Conservation (phyloP, 2,888 invertebrate genomes). For the Diloba caeruleocephala region DNA sequence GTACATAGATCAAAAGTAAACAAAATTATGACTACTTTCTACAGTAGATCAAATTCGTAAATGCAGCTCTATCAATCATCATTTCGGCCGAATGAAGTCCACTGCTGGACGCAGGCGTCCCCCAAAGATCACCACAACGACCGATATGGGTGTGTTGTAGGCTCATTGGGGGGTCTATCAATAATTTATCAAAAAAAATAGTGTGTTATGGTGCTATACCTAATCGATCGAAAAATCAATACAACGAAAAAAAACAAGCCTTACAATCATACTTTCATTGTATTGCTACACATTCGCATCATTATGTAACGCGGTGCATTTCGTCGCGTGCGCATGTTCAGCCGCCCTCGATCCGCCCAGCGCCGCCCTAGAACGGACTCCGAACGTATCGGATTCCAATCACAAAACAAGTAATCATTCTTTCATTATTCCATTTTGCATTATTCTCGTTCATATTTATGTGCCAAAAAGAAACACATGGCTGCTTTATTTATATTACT, state of each 20-base stretch:
- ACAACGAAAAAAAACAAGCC: constrained; percentile 20
- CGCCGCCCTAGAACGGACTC: constrained; percentile 57
- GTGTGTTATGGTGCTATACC: no score
- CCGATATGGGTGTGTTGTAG: no score
- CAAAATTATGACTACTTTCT: no score
- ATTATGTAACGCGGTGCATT: constrained; percentile 27
- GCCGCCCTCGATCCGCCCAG: constrained; percentile 75
- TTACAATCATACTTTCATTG: constrained; percentile 53
- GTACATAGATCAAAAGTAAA: no score
- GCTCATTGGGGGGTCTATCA: no score
- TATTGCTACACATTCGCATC: constrained; percentile 44
- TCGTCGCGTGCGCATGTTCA: constrained; percentile 77
- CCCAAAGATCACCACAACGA: no score
- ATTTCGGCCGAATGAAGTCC: no score
- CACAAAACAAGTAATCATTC: constrained; percentile 62
- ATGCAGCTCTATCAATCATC: no score
- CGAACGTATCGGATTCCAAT: constrained; percentile 66
- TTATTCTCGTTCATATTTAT: constrained; percentile 51
- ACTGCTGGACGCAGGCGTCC: no score
- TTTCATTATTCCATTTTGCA: constrained; percentile 59
- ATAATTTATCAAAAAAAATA: no score
- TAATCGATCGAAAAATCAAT: no score
- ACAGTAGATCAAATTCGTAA: no score
- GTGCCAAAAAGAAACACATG: constrained; percentile 21
- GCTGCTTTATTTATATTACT: constrained; percentile 9